phyloP scores from a whole-genome alignment of 1,140 invertebrate species.

The Pseudomyrmex concolor region DNA sequence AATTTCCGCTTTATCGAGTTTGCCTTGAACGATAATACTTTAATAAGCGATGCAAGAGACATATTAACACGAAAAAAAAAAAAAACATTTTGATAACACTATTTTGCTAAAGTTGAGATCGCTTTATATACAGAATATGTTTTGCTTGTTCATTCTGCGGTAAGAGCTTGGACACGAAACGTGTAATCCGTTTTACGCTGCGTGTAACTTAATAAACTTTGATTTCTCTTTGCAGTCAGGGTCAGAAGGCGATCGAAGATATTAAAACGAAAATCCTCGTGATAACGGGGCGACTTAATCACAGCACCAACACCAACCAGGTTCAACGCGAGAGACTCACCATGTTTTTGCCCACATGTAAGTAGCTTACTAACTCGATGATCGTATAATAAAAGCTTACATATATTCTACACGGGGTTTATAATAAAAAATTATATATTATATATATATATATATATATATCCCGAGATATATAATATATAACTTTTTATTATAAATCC shows the following conservation, averaged over 20 bases:
- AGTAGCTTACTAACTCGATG: conserved; percentile 67
- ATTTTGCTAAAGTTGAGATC: background rate
- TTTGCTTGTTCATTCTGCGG: background rate
- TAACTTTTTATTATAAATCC: no score
- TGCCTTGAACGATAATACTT: background rate
- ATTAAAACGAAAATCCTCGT: conserved; percentile 81
- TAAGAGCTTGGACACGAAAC: conserved; percentile 12
- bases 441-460: no score
- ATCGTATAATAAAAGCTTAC: background rate
- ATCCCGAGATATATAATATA: no score
- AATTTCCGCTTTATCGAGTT: background rate
- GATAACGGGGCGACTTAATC: conserved; percentile 81
- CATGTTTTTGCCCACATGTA: conserved; percentile 82
- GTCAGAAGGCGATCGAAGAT: conserved; percentile 82
- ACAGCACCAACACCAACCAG: conserved; percentile 75
- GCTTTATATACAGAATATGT: no score
- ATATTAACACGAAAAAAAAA: background rate
- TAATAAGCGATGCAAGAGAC: background rate
- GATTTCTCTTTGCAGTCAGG: conserved; percentile 79
- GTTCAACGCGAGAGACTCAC: conserved; percentile 79
- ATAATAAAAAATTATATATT: no score
- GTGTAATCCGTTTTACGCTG: conserved; percentile 13
- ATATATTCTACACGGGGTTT: background rate
- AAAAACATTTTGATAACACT: background rate
- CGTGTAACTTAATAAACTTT: conserved; percentile 36